Evolutionary conservation across 64 coral and sea anemone species (phyloP), one percentile per base, ranked within the genome.

Genomic region (Pocillopora verrucosa): DNA sequence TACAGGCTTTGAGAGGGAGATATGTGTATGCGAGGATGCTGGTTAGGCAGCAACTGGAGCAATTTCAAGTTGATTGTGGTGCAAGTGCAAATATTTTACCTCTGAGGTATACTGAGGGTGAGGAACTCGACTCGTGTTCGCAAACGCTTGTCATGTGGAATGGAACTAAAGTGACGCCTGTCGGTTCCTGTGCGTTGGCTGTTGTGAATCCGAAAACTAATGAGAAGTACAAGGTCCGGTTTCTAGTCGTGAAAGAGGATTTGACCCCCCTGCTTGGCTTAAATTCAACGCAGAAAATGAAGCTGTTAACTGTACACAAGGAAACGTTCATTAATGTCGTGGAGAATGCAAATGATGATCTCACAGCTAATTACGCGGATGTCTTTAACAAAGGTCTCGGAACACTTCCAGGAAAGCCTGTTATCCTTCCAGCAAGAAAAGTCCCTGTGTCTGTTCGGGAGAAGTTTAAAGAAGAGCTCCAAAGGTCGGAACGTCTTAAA

Each of bases 31-130:
- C 74, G 0, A 89, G 34, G 25, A 78, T 79, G 75, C 34, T 77
- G 9, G 57, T 89, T 65, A 26, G 35, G 20, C 25, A 89, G 51
- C 25, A 64, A 60, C 25, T 16, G 35, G 87, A 78, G 0, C 59
- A 63, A 64, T 89, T 89, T 63, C 88, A 89, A 64, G 5, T 89
- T 34, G 88, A 89, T 51, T 89, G 74, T 63, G 88, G 58, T 41
- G 84, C 67, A 51, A 87, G 63, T 72, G 84, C 35, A 37, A 87
- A 87, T 26, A 58, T 87, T 70, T 22, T 87, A 87, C 62, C 62
- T 1, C 19, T 41, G 1, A 87, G 36, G 34, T 87, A 69, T 87
- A 0, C 38, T 20, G 41, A 87, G 34, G 83, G 37, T 3, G 62
- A 13, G 34, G 87, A 78, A 20, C 76, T 78, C 16, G 30, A 34